Percentiles rank a stretch among this genome's conserved stretches.
Conservation (phyloP, 1,140 invertebrate species). For the Camponotus floridanus region DNA sequence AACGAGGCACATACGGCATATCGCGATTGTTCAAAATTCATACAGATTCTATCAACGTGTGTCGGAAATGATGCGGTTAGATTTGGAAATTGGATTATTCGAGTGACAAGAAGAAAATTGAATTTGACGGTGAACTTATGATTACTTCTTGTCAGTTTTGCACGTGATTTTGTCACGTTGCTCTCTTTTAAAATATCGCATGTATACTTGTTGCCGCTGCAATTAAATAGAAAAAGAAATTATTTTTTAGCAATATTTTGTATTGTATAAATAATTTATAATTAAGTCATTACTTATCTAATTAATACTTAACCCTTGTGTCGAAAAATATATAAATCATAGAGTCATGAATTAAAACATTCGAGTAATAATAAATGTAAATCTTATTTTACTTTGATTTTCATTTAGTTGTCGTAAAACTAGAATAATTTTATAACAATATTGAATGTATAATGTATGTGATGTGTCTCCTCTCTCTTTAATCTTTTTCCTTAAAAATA, state of each 20-base stretch:
- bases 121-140: background rate
- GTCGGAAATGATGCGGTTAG: conserved; percentile 31
- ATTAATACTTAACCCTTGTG: background rate
- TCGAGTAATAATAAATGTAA: background rate
- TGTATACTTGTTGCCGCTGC: background rate
- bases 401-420: background rate
- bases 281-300: background rate
- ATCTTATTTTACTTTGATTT: background rate
- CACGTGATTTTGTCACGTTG: conserved; percentile 25
- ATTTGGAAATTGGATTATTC: conserved; percentile 36
- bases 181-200: conserved; percentile 26
- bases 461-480: background rate
- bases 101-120: conserved; percentile 43
- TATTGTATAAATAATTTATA: conserved; percentile 11
- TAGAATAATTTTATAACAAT: background rate
- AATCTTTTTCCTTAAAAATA: background rate
- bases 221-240: conserved; percentile 4
- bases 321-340: background rate
- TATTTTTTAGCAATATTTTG: background rate
- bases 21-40: conserved; percentile 52
- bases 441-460: background rate
- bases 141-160: background rate
- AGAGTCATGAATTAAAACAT: background rate
- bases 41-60: conserved; percentile 7
- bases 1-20: conserved; percentile 10